Base-by-base conservation (phyloP, 2,113 vertebrate genomes). In the Mus musculus region DNA sequence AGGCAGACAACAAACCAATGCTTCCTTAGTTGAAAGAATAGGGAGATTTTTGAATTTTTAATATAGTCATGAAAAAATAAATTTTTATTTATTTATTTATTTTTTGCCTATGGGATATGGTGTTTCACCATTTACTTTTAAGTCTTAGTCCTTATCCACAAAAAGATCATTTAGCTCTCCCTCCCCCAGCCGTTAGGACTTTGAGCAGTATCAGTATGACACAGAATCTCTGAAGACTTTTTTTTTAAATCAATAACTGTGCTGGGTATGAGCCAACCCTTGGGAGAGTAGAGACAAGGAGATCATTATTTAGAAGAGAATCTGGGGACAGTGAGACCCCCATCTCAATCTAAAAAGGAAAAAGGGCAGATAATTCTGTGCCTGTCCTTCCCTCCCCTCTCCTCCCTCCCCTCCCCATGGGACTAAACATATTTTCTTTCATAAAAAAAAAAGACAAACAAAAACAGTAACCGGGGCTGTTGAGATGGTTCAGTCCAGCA, bases 191-290 rank as follows among this genome's bases (percentile, higher is more conserved):
- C 30, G n/a, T 69, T 33, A 42, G 28, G 75, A 85, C 46, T 81
- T 85, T 61, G 39, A 86, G 63, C 73, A 86, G 19, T 30, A 76
- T 73, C 19, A 39, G 42, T 30, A 30, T 90, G 39, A 88, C 26
- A 5, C 4, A 92, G 95, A 24, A 7, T 86, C 49, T 72, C 61
- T 85, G 1, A 24, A 28, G n/a, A 28, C 39, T 92, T 77, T 69
- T 69, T 49, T 14, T 95, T 86, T 86, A 26, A 76, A 61, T 61
- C 87, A 92, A 1, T 75, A 63, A 82, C 75, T 88, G 56, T 94
- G 65, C 19, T 88, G 46, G 28, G 85, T 72, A 16, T 9, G 49
- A 33, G 20, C 19, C 33, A 72, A 67, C 19, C n/a, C 20, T 72
- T 52, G 49, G 33, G 46, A 67, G 49, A 14, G 22, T n/a, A 28